Base-by-base conservation (phyloP, 92 coral and sea anemone species). In the Palythoa heliodiscus region DNA sequence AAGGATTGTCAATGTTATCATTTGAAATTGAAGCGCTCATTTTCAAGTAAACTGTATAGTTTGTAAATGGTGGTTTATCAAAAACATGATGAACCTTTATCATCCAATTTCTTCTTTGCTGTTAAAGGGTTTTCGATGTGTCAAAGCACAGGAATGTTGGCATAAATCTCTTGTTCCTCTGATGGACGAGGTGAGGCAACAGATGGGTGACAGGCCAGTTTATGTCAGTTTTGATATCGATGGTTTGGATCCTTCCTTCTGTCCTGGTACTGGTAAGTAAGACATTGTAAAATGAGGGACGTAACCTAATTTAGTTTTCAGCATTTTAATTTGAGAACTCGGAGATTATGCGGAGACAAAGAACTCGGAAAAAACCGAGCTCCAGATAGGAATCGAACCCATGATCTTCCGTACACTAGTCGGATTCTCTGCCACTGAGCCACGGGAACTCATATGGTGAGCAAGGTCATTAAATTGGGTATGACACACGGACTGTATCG, bases 191-290 rank as follows among this genome's bases (percentile, higher is more conserved):
- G 93, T 93, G 40, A 71, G 92, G 39, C 87, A 87, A n/a, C 90
- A 88, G 84, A 88, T 93, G 90, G 92, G 93, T 14, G 92, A 88
- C 50, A 88, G 91, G 2, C 95, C 95, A 7, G 95, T 93, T 5
- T 93, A 88, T 40, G 75, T 93, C 72, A 90, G 88, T 50, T 88
- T 93, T 77, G 93, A 90, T 52, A 87, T 93, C 10, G 95, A 93
- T 78, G 95, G 82, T 9, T 29, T 93, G 17, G 95, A 93, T 75
- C 95, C 95, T 0, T 77, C 90, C 3, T 85, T 83, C 61, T 91
- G 92, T 3, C 95, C 95, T 7, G 93, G 95, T 29, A 93, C 95
- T 79, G 95, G 95, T 93, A 37, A 87, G 86, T 43, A 16, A 37
- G 16, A 5, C 25, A 1, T 2, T 0, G 6, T 5, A 8, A 76